Base-by-base conservation (phyloP, 2,797 vertebrate genomes). In the Menidia menidia region DNA sequence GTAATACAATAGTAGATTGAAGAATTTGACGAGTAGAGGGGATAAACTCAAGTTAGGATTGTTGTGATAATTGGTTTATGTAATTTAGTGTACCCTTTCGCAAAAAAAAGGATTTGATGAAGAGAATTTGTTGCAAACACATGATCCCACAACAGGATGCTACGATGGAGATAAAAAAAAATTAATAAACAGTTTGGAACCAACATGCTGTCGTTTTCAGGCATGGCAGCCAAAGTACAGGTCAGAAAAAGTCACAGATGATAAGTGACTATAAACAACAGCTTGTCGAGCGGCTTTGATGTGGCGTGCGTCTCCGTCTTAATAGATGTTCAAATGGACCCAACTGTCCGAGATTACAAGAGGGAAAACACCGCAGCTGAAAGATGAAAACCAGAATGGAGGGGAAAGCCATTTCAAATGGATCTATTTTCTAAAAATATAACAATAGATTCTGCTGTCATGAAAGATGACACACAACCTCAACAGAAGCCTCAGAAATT, bases 301-400 rank as follows among this genome's bases (percentile, higher is more conserved):
- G 58, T 61, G 9, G 42, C 59, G 14, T 57, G 68, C 6, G 3
- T 63, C 44, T 80, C 62, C 30, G 51, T 4, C 62, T 48, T 80
- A 74, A 81, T 78, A 68, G 71, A 73, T 64, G 67, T 80, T 75
- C 10, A 58, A 62, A 78, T 64, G 63, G 71, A 80, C 75, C 64
- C 44, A 65, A 47, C 47, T 68, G 68, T 81, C 69, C 55, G 51
- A 64, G 66, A 84, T 69, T 54, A 60, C 35, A 47, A 45, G 3
- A 30, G 65, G 56, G 50, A 61, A 14, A 64, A 25, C 43, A 9
- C 54, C 19, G 33, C 11, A 18, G 10, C 25, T 15, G 32, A 3
- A 52, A 66, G 18, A 69, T 32, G 52, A 70, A 60, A 75, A 44
- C 41, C 51, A 47, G 52, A 67, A 55, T 33, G 33, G 33, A 73